Evolutionary conservation across 2,797 vertebrate genomes (phyloP).

Genomic region (Typhlichthys subterraneus): DNA sequence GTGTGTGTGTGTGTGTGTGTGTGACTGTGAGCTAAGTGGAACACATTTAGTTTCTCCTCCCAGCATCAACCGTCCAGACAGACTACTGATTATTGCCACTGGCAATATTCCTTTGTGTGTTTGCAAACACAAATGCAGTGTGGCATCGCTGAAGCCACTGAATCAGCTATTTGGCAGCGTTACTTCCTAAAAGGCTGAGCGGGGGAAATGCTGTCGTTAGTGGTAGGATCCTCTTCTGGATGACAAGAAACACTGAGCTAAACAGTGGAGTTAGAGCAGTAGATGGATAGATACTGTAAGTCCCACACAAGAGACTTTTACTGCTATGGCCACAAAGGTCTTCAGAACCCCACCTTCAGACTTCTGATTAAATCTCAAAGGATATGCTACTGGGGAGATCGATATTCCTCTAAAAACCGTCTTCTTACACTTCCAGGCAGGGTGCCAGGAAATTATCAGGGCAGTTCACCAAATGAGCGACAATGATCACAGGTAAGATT

Average conservation of each 20-base stretch:
- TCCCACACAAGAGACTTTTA: neutral
- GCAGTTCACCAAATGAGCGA: slow-evolving; percentile 21
- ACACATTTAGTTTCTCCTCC: too few species aligned
- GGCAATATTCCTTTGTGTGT: too few species aligned
- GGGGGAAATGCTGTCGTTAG: slow-evolving; percentile 14
- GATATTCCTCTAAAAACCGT: neutral
- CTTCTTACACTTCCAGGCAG: slow-evolving; percentile 37
- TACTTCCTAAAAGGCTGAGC: slow-evolving; percentile 16
- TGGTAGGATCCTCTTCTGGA: slow-evolving; percentile 19
- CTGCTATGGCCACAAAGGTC: neutral
- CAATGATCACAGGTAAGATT: slow-evolving; percentile 21
- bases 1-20: slow-evolving; percentile 3
- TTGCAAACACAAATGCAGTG: too few species aligned
- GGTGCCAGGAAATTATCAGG: slow-evolving; percentile 38
- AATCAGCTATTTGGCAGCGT: slow-evolving; percentile 25
- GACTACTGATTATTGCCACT: too few species aligned
- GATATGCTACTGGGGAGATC: neutral
- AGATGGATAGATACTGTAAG: neutral
- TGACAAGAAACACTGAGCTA: slow-evolving; percentile 16
- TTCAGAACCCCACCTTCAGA: too few species aligned
- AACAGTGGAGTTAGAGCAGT: neutral
- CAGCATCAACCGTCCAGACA: too few species aligned
- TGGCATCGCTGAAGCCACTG: slow-evolving; percentile 8
- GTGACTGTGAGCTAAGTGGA: too few species aligned
- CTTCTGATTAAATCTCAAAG: too few species aligned